Conservation (phyloP, 2,113 vertebrate species). For the Pampusana beccarii region DNA sequence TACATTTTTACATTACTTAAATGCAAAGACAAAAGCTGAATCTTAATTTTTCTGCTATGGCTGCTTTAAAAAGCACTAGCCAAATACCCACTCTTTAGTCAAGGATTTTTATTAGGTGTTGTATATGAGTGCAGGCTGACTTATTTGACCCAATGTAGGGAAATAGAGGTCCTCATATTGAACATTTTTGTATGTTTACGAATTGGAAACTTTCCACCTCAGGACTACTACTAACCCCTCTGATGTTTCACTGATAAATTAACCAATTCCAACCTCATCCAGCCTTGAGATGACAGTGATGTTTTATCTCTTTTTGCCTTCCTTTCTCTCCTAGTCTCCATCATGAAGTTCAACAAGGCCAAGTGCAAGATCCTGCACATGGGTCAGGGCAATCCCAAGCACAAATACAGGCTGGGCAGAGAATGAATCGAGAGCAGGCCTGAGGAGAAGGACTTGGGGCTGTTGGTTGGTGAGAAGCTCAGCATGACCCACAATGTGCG, state of each 20-base stretch:
- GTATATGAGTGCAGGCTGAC: not conserved
- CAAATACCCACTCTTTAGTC: not conserved
- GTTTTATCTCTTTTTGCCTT: slow-evolving; percentile 4
- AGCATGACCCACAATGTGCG: too few species aligned
- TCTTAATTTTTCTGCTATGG: not conserved
- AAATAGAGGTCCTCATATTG: not conserved
- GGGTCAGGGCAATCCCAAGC: too few species aligned
- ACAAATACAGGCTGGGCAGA: too few species aligned
- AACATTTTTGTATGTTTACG: slow-evolving; percentile 30
- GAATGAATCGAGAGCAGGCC: too few species aligned
- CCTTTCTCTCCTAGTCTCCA: slow-evolving; percentile 35
- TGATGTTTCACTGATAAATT: slow-evolving; percentile 55
- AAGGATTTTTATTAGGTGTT: not conserved
- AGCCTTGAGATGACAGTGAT: not conserved
- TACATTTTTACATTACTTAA: not conserved
- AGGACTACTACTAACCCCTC: slow-evolving; percentile 46
- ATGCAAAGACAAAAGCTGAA: not conserved
- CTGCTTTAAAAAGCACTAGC: not conserved
- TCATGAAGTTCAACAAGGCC: not conserved
- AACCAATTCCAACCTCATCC: slow-evolving; percentile 22
- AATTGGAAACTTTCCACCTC: slow-evolving; percentile 42
- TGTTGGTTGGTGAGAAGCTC: too few species aligned
- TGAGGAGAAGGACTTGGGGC: too few species aligned
- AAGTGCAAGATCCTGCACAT: too few species aligned
- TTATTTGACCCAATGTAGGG: not conserved